Evolutionary conservation across 2,797 vertebrate species (phyloP), one percentile per base, ranked within the genome.

Genomic region (Halcyon badia): DNA sequence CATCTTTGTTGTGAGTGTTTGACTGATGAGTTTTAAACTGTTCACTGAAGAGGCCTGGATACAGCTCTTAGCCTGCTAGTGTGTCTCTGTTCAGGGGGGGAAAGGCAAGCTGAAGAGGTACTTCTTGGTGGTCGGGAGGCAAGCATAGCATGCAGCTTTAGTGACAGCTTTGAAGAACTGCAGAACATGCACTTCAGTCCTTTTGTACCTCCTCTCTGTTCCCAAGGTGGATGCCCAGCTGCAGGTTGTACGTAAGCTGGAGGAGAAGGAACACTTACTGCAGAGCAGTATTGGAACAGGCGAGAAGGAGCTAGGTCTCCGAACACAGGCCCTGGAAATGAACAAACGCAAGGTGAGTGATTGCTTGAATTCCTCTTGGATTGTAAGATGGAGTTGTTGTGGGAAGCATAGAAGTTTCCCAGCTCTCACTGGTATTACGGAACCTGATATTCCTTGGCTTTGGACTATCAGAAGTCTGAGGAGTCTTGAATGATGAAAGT

Each of bases 191-290:
- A 14, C 51, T 76, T 89, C 26, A 61, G n/a, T 83, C 11, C 7
- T 69, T 58, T 15, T 62, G 4, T 42, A 18, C 25, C 12, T 62
- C 14, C 14, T 11, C 20, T 81, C 41, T 69, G 31, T 71, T 92
- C 66, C 41, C n/a, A 96, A 99, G 99, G 99, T 99, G 41, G 99
- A 99, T 89, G 99, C 99, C 24, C 99, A 99, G 97, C 97, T 99
- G 73, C 99, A 99, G 95, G 99, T 99, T 69, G 99, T 99, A 49
- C 98, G 99, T 87, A 99, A 99, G 95, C 98, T 99, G 26, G 99
- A 99, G 90, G 99, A 99, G 97, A 99, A 99, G 95, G 99, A 99
- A 66, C 99, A 99, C 95, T 98, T 99, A 54, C 97, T 99, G 64
- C 99, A 99, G 98, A 99, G 99, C 97, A 99, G 99, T 73, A 99